Evolutionary conservation across 1,140 invertebrate genomes (phyloP), one percentile per base, ranked within the genome.

Genomic region (Drosophila orosa): DNA sequence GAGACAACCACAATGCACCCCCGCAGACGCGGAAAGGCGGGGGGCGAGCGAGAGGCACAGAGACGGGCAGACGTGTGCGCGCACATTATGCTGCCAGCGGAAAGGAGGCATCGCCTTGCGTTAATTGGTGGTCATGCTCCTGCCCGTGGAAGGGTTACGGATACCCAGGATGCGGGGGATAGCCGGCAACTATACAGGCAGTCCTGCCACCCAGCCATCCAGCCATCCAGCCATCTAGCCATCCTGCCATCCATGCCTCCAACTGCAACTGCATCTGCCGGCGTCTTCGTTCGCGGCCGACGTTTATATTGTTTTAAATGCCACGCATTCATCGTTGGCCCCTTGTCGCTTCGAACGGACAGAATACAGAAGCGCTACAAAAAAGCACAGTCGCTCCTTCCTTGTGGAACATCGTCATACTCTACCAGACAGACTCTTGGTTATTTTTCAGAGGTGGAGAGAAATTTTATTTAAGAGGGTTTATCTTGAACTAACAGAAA

Each of bases 71-170:
- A 75, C 73, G 73, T 62, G 58, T 68, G 50, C 60, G 65, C 60
- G 55, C 63, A 80, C 68, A 85, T 85, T 81, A 74, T 87, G 56
- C 69, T 48, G 74, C 56, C 61, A 73, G 58, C 66, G 71, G 62
- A 71, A 81, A 63, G 69, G 48, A 81, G 45, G 74, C 74, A 62
- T 67, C 76, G 80, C 76, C 69, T 77, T 83, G 84, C 83, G 83
- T 87, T 87, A 87, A 87, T 87, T 87, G 83, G 84, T 71, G 63
- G 76, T 74, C 75, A 79, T 69, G 79, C 80, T 44, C 15, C 67
- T 45, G 52, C 33, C 35, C 35, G 27, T 71, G 52, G 22, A 39
- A 71, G 29, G 54, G 42, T 58, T 58, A 40, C 65, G 55, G 55
- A 40, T 42, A n/a, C 35, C 35, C 60, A 29, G 40, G 25, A 66